A percentile compares a stretch with the other conserved stretches of the same genome.
Evolutionary conservation across 2,797 vertebrate species (phyloP).

Genomic region (Hypotaenidia okinawae): DNA sequence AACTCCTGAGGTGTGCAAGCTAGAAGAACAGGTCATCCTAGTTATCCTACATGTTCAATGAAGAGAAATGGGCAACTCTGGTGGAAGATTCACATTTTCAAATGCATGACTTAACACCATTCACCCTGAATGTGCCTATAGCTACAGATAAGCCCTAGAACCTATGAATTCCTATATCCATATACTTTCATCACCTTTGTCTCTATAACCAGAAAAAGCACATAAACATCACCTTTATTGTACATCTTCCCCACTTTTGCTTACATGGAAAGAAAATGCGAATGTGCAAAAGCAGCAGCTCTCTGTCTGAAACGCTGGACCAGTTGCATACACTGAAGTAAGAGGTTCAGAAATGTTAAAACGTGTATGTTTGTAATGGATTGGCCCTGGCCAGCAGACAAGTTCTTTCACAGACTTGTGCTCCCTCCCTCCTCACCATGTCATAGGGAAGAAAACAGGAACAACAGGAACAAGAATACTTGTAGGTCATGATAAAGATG

Average conservation of each 20-base stretch:
- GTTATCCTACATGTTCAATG: neutral
- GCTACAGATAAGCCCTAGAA: neutral
- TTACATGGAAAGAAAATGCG: neutral
- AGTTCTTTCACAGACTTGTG: accelerated
- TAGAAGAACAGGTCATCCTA: neutral
- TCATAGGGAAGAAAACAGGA: neutral
- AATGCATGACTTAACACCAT: neutral
- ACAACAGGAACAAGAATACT: neutral
- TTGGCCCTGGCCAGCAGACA: neutral
- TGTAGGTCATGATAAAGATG: neutral
- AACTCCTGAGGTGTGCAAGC: neutral
- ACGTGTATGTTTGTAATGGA: neutral
- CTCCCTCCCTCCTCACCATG: neutral
- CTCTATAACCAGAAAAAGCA: neutral
- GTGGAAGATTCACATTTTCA: neutral
- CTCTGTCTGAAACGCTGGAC: neutral
- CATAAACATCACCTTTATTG: neutral
- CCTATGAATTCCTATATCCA: neutral
- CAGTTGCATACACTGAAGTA: neutral
- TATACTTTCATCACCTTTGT: neutral
- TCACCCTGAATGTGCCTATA: neutral
- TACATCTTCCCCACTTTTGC: neutral
- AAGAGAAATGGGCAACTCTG: neutral
- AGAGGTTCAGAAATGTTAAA: neutral
- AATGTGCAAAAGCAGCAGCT: neutral